A percentile compares a stretch with the other conserved stretches of the same genome.
phyloP scores from a whole-genome alignment of 2,888 invertebrate genomes.

The Colostygia pectinataria region DNA sequence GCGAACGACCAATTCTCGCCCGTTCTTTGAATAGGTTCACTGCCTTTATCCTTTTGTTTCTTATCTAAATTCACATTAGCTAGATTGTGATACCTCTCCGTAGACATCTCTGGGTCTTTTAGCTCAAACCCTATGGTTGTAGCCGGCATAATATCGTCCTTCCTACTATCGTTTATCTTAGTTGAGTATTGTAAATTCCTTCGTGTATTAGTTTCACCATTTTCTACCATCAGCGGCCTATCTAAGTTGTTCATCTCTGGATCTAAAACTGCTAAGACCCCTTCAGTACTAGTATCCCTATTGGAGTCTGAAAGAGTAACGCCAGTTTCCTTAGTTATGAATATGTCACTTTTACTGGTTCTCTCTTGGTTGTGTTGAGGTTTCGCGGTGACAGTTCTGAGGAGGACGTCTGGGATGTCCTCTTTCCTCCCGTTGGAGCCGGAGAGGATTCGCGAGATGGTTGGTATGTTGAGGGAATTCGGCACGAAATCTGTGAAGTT shows the following conservation, averaged over 20 bases:
- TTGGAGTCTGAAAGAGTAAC: conserved; percentile 72
- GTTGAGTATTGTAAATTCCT: conserved; percentile 78
- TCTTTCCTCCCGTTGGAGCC: conserved; percentile 93
- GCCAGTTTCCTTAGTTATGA: conserved; percentile 70
- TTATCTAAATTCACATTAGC: conserved; percentile 83
- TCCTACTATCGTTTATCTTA: conserved; percentile 67
- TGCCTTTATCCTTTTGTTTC: conserved; percentile 71
- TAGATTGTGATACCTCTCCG: conserved; percentile 82
- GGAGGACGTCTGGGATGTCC: conserved; percentile 89
- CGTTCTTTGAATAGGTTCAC: conserved; percentile 69
- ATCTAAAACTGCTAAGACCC: conserved; percentile 74
- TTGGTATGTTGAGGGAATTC: conserved; percentile 88
- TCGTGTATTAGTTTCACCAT: conserved; percentile 79
- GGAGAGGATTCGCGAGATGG: conserved; percentile 92
- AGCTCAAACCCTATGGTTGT: conserved; percentile 76
- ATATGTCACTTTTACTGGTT: conserved; percentile 71
- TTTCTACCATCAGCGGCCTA: conserved; percentile 69
- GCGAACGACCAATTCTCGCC: conserved; percentile 90
- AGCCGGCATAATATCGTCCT: conserved; percentile 68
- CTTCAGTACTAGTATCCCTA: conserved; percentile 74
- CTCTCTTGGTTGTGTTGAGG: conserved; percentile 74
- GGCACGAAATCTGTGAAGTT: conserved; percentile 86
- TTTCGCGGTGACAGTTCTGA: conserved; percentile 86
- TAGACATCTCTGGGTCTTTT: conserved; percentile 78
- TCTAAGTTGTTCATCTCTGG: conserved; percentile 81